A percentile compares a stretch with the other conserved stretches of the same genome.
Evolutionary conservation across 2,797 vertebrate genomes (phyloP).

Genomic region (Semotilus atromaculatus): DNA sequence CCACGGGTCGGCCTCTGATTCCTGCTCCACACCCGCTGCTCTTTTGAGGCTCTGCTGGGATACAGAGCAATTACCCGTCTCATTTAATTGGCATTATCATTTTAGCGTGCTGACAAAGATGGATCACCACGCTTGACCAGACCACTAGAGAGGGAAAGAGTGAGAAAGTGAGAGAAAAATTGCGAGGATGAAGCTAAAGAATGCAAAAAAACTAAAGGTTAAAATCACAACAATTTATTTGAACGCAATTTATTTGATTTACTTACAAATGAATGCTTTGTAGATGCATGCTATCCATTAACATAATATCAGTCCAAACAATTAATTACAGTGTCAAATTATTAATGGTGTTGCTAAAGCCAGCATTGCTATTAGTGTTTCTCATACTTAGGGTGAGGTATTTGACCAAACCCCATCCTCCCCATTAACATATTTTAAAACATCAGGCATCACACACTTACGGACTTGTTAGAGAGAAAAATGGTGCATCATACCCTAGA

Average conservation of each 20-base stretch:
- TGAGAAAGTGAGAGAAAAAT: neutral
- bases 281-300: neutral
- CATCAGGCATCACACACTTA: neutral
- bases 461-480: neutral
- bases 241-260: neutral
- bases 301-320: neutral
- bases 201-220: neutral
- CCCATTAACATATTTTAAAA: neutral
- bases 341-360: neutral
- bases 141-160: conserved; percentile 57
- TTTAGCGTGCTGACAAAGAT: conserved; percentile 93
- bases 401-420: neutral
- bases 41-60: conserved; percentile 77
- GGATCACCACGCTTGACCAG: conserved; percentile 80
- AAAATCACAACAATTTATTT: neutral
- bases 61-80: conserved; percentile 89
- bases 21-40: conserved; percentile 78
- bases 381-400: neutral
- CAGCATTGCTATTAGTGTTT: neutral
- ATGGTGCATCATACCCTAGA: neutral
- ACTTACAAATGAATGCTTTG: neutral
- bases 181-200: neutral
- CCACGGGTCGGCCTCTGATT: conserved; percentile 75
- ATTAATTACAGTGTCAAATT: neutral
- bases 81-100: conserved; percentile 96